These are phyloP conservation scores for Nothoprocta pentlandii DNA, from an alignment of 2,113 vertebrate species.

Conservation along the genomic window DNA sequence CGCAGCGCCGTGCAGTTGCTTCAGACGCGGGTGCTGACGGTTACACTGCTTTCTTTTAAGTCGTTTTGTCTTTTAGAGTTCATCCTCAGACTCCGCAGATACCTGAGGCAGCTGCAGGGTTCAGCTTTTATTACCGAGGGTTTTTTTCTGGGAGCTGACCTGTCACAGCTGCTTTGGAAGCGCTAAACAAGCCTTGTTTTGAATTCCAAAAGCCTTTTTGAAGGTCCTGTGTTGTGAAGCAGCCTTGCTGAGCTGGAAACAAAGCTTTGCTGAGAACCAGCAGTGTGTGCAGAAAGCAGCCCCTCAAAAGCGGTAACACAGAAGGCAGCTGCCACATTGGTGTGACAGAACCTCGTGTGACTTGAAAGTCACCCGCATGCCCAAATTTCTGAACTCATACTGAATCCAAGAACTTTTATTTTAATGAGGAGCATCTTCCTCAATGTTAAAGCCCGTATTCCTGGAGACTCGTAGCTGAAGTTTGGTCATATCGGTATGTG, in stretches of 20 bases:
- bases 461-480: background rate
- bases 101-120: background rate
- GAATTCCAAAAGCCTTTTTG: background rate
- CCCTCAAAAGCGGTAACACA: background rate
- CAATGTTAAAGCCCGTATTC: background rate
- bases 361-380: background rate
- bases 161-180: background rate
- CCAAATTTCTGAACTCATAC: background rate
- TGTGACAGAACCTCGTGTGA: background rate
- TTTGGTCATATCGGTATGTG: background rate
- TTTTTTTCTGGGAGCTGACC: background rate
- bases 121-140: background rate
- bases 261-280: background rate
- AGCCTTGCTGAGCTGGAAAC: background rate
- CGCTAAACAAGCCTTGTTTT: background rate
- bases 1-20: background rate
- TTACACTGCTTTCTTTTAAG: background rate
- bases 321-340: background rate
- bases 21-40: background rate
- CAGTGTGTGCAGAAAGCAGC: background rate
- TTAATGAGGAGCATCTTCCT: conserved; percentile 4
- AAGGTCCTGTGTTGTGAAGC: background rate
- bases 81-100: background rate
- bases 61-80: background rate
- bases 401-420: background rate